Percentiles rank a stretch among this genome's conserved stretches.
Evolutionary conservation across 2,888 invertebrate species (phyloP).

Genomic region (Stenolophus ochropezus): DNA sequence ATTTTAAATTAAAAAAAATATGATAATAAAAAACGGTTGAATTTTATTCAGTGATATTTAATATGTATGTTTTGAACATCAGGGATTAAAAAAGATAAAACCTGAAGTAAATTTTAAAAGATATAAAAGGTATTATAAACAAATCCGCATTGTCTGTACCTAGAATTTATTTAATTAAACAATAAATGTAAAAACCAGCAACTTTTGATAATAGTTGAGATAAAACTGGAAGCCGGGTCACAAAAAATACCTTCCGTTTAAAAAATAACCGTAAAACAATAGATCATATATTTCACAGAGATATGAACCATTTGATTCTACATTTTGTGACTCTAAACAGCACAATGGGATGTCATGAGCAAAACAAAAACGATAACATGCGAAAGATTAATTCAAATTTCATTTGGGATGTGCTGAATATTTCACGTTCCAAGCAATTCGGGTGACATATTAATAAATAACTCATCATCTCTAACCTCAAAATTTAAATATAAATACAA

Average conservation of each 20-base stretch:
- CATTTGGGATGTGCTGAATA: conserved; percentile 3
- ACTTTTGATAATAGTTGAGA: neutral
- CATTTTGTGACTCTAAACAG: neutral
- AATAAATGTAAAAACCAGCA: neutral
- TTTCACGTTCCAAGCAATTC: neutral
- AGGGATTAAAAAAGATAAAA: too few relatives aligned
- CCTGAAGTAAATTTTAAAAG: too few relatives aligned
- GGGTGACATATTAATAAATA: neutral
- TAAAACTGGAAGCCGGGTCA: neutral
- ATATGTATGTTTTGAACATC: too few relatives aligned
- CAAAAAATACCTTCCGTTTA: conserved; percentile 4
- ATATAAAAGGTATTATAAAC: too few relatives aligned
- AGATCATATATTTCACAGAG: conserved; percentile 2
- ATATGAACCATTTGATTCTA: conserved; percentile 21
- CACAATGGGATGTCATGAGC: conserved; percentile 7
- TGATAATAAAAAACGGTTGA: too few relatives aligned
- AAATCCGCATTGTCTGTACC: neutral
- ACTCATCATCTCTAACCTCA: neutral
- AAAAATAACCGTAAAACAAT: conserved; percentile 21
- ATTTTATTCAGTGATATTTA: too few relatives aligned
- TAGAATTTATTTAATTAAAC: neutral
- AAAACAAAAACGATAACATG: conserved; percentile 21
- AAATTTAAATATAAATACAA: neutral
- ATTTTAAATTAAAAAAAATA: too few relatives aligned
- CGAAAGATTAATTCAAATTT: conserved; percentile 15